Evolutionary conservation across 2,797 vertebrate genomes (phyloP).

Genomic region (Luscinia megarhynchos): DNA sequence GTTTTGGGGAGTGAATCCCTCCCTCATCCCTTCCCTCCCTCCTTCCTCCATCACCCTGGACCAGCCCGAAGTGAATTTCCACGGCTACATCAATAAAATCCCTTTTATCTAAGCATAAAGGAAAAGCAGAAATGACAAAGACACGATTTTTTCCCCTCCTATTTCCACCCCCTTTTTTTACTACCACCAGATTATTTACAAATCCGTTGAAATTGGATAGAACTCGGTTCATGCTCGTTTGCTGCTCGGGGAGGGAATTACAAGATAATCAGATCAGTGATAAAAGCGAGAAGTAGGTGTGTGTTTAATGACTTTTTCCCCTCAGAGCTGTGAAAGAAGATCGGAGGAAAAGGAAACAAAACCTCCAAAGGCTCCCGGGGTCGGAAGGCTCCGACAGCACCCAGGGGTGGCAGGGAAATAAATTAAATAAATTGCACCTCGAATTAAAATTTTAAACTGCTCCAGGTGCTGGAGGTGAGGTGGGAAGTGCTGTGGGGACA

Average conservation of each 20-base stretch:
- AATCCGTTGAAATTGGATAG: constrained; percentile 21
- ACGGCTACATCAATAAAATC: neutral
- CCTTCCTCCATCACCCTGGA: neutral
- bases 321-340: neutral
- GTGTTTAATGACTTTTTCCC: constrained; percentile 11
- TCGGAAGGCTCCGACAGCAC: neutral
- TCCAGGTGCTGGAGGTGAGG: neutral
- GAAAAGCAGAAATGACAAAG: too few species aligned
- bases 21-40: neutral
- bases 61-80: constrained; percentile 21
- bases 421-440: neutral
- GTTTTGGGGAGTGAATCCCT: neutral
- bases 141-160: accelerated
- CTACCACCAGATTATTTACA: neutral
- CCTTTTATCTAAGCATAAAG: too few species aligned
- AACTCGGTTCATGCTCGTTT: neutral
- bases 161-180: neutral
- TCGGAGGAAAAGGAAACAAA: neutral
- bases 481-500: neutral
- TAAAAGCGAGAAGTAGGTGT: constrained; percentile 17
- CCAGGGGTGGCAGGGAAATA: neutral
- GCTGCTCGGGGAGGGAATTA: constrained; percentile 2
- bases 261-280: constrained; percentile 26
- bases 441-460: too few species aligned
- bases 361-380: neutral